Evolutionary conservation across 2,888 invertebrate species (phyloP), one percentile per base, ranked within the genome.

Genomic region (Agriopis aurantiaria): DNA sequence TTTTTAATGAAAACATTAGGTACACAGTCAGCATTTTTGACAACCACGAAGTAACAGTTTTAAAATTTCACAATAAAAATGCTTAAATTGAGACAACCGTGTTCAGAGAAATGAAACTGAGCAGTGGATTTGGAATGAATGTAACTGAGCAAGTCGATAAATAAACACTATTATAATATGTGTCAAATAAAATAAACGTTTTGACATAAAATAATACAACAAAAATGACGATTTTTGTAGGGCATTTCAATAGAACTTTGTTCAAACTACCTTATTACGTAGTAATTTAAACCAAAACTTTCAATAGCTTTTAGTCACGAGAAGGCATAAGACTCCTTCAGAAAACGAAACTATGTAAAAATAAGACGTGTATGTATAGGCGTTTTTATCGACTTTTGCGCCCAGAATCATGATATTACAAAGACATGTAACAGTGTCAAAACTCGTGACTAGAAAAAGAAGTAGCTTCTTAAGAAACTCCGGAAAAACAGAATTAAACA

Each of bases 361-460:
- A 53, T 8, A 8, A 40, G 33, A 4, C 17, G n/a, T 17, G 33
- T 68, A 69, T 49, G 67, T 63, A 68, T 56, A 71, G 68, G 69
- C 61, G 55, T 57, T 49, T 53, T 75, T 64, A 75, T 75, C 64
- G 72, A 76, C 66, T 78, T 82, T 76, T 80, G 79, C 77, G 76
- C 78, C 76, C 80, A 77, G 65, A 79, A 80, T 79, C 76, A 80
- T 79, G 74, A 75, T 75, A 69, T 74, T 64, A 73, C 74, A 75
- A 72, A 78, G 83, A 86, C 85, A 88, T 82, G 83, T 81, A 76
- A 79, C 75, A 78, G 80, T 85, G 84, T 88, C 86, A 74, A 83
- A 82, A 79, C 80, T 78, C 81, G 82, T 91, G 92, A 93, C 92
- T 92, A 91, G 92, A 91, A 83, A 85, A 80, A 65, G 81, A 84